Evolutionary conservation across 2,113 vertebrate genomes (phyloP).

Genomic region (Clarias macrocephalus): DNA sequence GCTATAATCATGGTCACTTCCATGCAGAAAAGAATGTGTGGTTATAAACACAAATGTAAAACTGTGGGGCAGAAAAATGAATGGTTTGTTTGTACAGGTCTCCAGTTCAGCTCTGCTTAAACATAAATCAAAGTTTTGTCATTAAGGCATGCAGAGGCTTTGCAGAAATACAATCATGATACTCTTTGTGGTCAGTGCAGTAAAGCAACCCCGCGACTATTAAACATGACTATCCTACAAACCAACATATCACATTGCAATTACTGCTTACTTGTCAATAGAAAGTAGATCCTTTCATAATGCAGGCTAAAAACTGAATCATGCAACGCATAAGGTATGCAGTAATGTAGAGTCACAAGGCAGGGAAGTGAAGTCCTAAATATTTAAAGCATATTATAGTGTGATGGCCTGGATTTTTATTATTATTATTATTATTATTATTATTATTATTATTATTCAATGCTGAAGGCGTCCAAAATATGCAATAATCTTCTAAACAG

Average conservation of each 20-base stretch:
- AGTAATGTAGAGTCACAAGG: background rate
- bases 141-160: background rate
- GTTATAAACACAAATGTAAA: background rate
- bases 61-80: background rate
- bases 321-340: background rate
- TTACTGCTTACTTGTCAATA: background rate
- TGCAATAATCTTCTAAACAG: no score
- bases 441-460: no score
- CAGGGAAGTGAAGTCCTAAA: background rate
- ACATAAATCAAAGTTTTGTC: background rate
- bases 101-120: background rate
- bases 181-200: background rate
- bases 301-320: background rate
- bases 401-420: background rate
- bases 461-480: no score
- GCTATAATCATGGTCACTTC: background rate
- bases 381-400: background rate
- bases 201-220: background rate
- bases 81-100: background rate
- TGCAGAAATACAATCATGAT: background rate
- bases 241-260: constrained; percentile 8
- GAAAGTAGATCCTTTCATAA: background rate
- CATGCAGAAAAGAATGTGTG: background rate
- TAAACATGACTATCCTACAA: background rate
- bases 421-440: no score